These are phyloP conservation scores for Nephrotoma appendiculata DNA, from an alignment of 2,888 invertebrate species.

Conservation along the genomic window DNA sequence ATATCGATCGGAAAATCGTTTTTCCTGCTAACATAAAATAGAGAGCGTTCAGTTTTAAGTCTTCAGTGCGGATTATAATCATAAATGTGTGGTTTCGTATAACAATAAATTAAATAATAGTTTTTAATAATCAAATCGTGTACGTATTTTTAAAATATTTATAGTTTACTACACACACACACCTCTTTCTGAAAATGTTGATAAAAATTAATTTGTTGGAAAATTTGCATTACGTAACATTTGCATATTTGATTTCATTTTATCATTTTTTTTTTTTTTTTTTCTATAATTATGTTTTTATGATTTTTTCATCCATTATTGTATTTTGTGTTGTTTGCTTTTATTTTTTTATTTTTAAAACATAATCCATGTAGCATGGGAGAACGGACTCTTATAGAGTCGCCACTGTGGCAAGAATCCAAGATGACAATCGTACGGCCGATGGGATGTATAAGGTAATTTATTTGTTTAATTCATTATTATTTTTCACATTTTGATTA, in stretches of 20 bases:
- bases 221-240: conserved; percentile 4
- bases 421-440: conserved; percentile 92
- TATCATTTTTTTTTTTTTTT: not conserved
- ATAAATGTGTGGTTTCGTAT: not conserved
- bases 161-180: not conserved
- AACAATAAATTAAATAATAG: not conserved
- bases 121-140: not conserved
- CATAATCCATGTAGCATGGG: conserved; percentile 50
- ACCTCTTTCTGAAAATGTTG: not conserved
- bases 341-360: conserved; percentile 13
- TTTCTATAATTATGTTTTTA: not conserved
- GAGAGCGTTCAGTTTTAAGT: not conserved
- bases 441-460: conserved; percentile 83
- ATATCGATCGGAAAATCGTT: not conserved
- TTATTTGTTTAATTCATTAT: not conserved
- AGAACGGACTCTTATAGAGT: conserved; percentile 94
- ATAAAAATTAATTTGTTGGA: not conserved
- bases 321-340: conserved; percentile 9
- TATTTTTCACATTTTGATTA: not conserved
- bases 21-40: not conserved
- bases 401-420: conserved; percentile 82
- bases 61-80: not conserved
- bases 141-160: not conserved
- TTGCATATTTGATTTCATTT: conserved; percentile 7
- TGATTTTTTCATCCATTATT: conserved; percentile 4